Base-by-base conservation (phyloP, 2,797 vertebrate genomes). In the Acanthopagrus latus region DNA sequence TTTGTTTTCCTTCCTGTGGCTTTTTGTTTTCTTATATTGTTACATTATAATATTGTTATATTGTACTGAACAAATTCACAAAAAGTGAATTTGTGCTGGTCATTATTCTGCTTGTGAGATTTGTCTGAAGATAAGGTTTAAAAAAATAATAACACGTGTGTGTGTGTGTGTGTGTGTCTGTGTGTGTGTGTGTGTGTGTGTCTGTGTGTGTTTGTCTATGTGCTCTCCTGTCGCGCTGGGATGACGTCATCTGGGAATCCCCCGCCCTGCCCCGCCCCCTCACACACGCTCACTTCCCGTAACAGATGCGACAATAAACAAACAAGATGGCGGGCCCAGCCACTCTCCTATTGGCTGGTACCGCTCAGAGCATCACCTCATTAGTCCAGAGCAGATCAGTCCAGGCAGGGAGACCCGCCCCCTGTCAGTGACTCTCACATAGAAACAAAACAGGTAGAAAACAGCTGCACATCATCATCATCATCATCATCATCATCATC, bases 191-290 rank as follows among this genome's bases (percentile, higher is more conserved):
- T 29, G 27, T 29, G 4, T 29, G 27, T 29, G 27, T 29, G 27
- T 29, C 27, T 29, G 27, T 29, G 27, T 29, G 29, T 33, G 29
- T 33, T 1, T 33, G 29, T 33, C 5, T 33, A 7, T 33, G 29
- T 33, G 29, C 5, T 20, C 14, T 20, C 8, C 48, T 76, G 86
- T 85, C 67, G 69, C 57, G 9, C 5, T 12, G 21, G 23, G 43
- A 20, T 82, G 78, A 92, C 88, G 90, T 95, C 89, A 94, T 18
- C 25, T 44, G 57, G 92, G 89, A 87, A 86, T 93, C 85, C 91
- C 92, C 89, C 67, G 2, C 9, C 41, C 46, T 17, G 16, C 56
- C 14, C 27, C 17, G 20, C 48, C 16, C 11, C 2, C 41, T 11
- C 44, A 14, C 21, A 46, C 50, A 21, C 51, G 21, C 52, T 71